Percentiles rank a stretch among this genome's conserved stretches.
Conservation (phyloP, 2,888 invertebrate genomes). For the Ophraella communa region DNA sequence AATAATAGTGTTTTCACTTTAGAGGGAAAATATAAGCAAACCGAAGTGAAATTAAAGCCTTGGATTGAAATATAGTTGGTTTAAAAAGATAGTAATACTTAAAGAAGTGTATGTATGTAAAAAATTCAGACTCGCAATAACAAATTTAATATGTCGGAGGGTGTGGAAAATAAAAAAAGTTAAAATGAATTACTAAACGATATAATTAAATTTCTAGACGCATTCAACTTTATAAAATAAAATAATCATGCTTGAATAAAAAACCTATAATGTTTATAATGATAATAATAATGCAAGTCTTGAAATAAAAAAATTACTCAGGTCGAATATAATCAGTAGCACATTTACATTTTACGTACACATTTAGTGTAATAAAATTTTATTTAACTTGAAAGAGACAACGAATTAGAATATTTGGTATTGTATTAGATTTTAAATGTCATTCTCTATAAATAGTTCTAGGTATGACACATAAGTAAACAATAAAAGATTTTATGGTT, state of each 20-base stretch:
- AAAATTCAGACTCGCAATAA: not conserved
- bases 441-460: not conserved
- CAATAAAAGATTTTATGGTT: not conserved
- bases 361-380: too few relatives aligned
- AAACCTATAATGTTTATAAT: conserved; percentile 1
- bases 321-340: not conserved
- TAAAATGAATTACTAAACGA: not conserved
- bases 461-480: not conserved
- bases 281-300: conserved; percentile 14
- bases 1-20: too few relatives aligned
- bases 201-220: conserved; percentile 3
- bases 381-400: too few relatives aligned
- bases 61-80: too few relatives aligned
- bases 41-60: too few relatives aligned
- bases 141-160: not conserved
- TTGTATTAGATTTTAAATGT: not conserved
- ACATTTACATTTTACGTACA: not conserved
- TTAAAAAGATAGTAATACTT: too few relatives aligned
- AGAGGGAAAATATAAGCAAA: too few relatives aligned
- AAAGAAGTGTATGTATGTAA: too few relatives aligned
- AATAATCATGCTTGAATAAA: conserved; percentile 30
- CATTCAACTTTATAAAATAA: conserved; percentile 8
- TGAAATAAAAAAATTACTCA: not conserved
- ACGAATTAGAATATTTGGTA: not conserved
- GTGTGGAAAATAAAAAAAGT: conserved; percentile 12